These are phyloP conservation scores for Nyctereutes procyonoides DNA, from an alignment of 2,113 vertebrate genomes.

Conservation along the genomic window DNA sequence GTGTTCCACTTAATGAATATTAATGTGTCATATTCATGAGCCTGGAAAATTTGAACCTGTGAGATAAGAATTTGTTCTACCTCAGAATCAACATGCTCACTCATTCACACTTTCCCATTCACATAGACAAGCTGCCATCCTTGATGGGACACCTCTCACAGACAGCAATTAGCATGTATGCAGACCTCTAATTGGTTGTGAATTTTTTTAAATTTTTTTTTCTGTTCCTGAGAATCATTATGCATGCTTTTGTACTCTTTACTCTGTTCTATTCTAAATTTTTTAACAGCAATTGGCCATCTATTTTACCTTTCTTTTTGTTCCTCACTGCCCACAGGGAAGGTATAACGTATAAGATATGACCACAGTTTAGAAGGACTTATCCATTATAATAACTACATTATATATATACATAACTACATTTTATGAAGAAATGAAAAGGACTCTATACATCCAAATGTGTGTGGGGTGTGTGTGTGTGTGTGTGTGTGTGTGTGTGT, in stretches of 20 bases:
- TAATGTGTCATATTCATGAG: slow-evolving; percentile 84
- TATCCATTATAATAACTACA: too few species aligned
- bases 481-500: background rate
- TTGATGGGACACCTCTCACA: background rate
- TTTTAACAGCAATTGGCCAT: background rate
- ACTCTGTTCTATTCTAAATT: background rate
- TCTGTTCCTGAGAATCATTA: slow-evolving; percentile 42
- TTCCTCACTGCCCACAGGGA: background rate
- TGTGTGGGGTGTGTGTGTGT: background rate
- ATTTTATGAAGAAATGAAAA: background rate
- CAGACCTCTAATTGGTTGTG: slow-evolving; percentile 34
- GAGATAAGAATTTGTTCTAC: slow-evolving; percentile 80
- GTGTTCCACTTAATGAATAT: slow-evolving; percentile 85
- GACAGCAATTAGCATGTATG: slow-evolving; percentile 24
- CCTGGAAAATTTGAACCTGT: slow-evolving; percentile 81
- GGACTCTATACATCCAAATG: background rate
- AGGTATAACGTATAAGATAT: background rate
- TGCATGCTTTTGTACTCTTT: background rate
- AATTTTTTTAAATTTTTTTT: slow-evolving; percentile 12
- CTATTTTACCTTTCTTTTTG: background rate
- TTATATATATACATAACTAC: too few species aligned
- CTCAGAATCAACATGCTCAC: background rate
- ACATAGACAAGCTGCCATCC: background rate
- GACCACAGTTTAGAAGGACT: background rate
- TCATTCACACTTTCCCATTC: slow-evolving; percentile 60